Base-by-base conservation (phyloP, 1,140 invertebrate species). In the Acyrthosiphon pisum region DNA sequence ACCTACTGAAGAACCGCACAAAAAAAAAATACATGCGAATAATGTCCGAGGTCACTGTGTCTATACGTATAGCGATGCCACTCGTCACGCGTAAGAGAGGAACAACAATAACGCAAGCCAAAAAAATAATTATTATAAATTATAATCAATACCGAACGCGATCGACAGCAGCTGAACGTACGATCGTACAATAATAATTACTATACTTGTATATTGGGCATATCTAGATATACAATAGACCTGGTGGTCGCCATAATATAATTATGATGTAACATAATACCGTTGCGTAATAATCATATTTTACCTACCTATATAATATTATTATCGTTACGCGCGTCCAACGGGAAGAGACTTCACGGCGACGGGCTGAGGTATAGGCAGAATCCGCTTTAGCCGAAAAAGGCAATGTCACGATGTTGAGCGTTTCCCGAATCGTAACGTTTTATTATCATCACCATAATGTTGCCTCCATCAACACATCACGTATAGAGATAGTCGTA, bases 41-140 rank as follows among this genome's bases (percentile, higher is more conserved):
- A 53, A 53, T 53, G 14, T 76, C 30, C 60, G 60, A 76, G 60
- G 60, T 76, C 60, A 14, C 14, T 14, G n/a, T n/a, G 8, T n/a
- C 30, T 41, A 1, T 20, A 76, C 60, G 60, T n/a, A 50, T 50
- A n/a, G 60, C 60, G 30, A 76, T 68, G 60, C 30, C 60, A 14
- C 14, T 76, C 60, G 60, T 76, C 60, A 76, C 60, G 60, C 30
- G 60, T 18, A 76, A 76, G 30, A n/a, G 60, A 76, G 30, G 60
- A 76, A 76, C 11, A 76, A 76, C 60, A 76, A 76, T 76, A 76
- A 76, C 60, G 60, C 30, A 35, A 76, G 60, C 60, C 60, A 76
- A 76, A 76, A 76, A 76, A 76, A 76, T 76, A 76, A 76, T 76
- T 68, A 68, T 68, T 68, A 68, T 68, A 68, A 68, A 68, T n/a